phyloP scores from a whole-genome alignment of 2,888 invertebrate species.

The Lepidochrysops patricia region DNA sequence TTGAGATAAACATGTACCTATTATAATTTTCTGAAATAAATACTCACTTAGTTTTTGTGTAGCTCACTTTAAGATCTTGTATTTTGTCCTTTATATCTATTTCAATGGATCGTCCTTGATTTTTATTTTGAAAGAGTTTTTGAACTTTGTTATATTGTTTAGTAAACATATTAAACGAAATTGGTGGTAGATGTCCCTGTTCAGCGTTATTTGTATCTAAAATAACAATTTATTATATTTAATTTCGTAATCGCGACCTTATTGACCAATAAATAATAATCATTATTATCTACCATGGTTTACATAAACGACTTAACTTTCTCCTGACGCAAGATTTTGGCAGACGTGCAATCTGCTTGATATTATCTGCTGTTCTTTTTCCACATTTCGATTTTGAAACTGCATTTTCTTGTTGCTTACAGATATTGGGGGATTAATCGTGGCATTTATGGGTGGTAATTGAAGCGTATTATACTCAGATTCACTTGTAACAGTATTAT shows the following conservation, averaged over 20 bases:
- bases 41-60: constrained; percentile 21
- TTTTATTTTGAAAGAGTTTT: not conserved
- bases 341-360: constrained; percentile 39
- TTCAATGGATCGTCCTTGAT: constrained; percentile 24
- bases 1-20: too few species aligned
- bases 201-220: not conserved
- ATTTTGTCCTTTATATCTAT: constrained; percentile 54
- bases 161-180: not conserved
- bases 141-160: not conserved
- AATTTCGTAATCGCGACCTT: not conserved
- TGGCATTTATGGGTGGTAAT: constrained; percentile 49
- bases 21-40: too few species aligned
- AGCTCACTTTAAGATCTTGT: constrained; percentile 44
- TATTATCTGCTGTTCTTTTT: constrained; percentile 29
- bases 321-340: constrained; percentile 49
- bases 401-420: constrained; percentile 27
- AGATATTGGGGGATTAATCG: constrained; percentile 45
- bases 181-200: not conserved
- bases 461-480: constrained; percentile 34
- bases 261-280: not conserved
- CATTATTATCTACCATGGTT: constrained; percentile 37
- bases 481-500: constrained; percentile 20
- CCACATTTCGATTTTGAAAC: constrained; percentile 25
- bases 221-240: not conserved
- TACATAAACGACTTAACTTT: constrained; percentile 39